These are phyloP conservation scores for Eremophila alpestris DNA, from an alignment of 2,797 vertebrate genomes.

Conservation along the genomic window DNA sequence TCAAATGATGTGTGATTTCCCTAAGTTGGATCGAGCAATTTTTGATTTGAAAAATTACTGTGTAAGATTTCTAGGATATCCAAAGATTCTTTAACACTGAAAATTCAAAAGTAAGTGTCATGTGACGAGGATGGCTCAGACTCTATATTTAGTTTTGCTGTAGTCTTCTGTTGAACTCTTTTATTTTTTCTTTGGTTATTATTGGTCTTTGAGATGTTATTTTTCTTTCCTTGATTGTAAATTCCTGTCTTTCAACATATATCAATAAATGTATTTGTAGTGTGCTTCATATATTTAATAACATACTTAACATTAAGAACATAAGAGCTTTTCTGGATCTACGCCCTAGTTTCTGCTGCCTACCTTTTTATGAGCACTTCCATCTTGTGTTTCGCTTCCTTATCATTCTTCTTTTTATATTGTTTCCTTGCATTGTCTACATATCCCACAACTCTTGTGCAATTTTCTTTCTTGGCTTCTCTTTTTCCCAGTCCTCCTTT, in stretches of 20 bases:
- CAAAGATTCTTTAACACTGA: background rate
- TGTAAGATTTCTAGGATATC: background rate
- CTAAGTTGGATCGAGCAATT: background rate
- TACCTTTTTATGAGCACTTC: slow-evolving; percentile 2
- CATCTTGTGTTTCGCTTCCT: background rate
- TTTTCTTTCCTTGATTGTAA: background rate
- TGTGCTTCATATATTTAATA: background rate
- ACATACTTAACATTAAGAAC: background rate
- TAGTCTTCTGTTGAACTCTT: background rate
- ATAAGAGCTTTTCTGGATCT: slow-evolving; percentile 49
- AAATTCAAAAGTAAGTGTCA: background rate
- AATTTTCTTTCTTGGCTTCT: slow-evolving; percentile 5
- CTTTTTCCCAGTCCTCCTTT: background rate
- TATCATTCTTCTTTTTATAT: slow-evolving; percentile 1
- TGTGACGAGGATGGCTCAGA: background rate
- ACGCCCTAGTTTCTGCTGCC: background rate
- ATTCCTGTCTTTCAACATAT: background rate
- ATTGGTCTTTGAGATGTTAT: background rate
- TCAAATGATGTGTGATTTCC: background rate
- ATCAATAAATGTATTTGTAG: background rate
- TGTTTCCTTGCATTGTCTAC: slow-evolving; percentile 16
- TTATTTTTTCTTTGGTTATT: background rate
- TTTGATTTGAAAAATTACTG: background rate
- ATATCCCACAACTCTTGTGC: background rate
- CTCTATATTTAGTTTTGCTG: background rate